A percentile compares a stretch with the other conserved stretches of the same genome.
phyloP scores from a whole-genome alignment of 2,113 vertebrate species.

The Albula goreensis region DNA sequence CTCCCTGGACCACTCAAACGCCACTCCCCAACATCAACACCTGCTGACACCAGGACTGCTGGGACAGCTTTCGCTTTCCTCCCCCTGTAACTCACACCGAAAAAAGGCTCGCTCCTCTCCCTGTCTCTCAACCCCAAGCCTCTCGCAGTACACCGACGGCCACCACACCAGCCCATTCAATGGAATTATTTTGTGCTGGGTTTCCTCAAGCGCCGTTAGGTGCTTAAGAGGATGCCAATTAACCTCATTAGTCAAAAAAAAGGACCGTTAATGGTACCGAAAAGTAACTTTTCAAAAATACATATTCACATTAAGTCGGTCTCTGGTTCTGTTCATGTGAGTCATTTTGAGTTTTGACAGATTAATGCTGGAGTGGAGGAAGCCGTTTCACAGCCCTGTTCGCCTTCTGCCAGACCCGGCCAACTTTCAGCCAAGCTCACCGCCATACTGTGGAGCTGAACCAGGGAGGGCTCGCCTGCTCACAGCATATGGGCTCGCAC shows the following conservation, averaged over 20 bases:
- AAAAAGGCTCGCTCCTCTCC: background rate
- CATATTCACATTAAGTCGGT: slow-evolving; percentile 41
- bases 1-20: slow-evolving; percentile 33
- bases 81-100: slow-evolving; percentile 16
- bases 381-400: slow-evolving; percentile 43
- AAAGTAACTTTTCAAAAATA: slow-evolving; percentile 25
- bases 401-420: slow-evolving; percentile 37
- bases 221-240: slow-evolving; percentile 34
- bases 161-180: background rate
- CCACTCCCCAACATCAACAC: slow-evolving; percentile 57
- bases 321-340: slow-evolving; percentile 50
- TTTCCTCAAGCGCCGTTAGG: slow-evolving; percentile 32
- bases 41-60: slow-evolving; percentile 45
- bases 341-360: slow-evolving; percentile 46
- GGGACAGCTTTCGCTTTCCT: slow-evolving; percentile 31
- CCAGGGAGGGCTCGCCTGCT: slow-evolving; percentile 34
- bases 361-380: slow-evolving; percentile 39
- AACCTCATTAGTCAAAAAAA: slow-evolving; percentile 33
- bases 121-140: background rate
- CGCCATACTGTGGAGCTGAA: background rate
- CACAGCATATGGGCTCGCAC: slow-evolving; percentile 39
- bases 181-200: slow-evolving; percentile 23
- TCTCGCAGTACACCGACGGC: background rate
- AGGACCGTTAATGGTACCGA: slow-evolving; percentile 35
- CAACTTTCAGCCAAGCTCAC: slow-evolving; percentile 20